phyloP scores from a whole-genome alignment of 2,888 invertebrate genomes.

The Macrophya alboannulata region DNA sequence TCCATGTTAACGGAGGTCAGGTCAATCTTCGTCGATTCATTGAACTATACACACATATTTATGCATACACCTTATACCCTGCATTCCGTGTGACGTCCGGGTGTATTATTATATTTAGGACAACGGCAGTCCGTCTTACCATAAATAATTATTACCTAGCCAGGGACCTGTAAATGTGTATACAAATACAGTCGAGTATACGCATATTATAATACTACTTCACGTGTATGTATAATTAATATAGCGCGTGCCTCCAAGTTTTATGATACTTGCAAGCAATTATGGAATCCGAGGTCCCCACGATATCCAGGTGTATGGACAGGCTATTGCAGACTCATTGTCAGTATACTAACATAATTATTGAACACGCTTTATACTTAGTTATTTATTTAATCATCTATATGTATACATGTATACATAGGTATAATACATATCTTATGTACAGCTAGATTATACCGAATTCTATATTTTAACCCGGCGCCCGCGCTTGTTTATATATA shows the following conservation, averaged over 20 bases:
- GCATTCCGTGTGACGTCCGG: too few relatives aligned
- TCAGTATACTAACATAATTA: neutral
- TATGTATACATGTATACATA: neutral
- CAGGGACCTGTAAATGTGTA: neutral
- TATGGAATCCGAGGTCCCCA: conserved; percentile 60
- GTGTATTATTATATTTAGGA: neutral
- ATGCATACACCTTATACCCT: too few relatives aligned
- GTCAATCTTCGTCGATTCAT: too few relatives aligned
- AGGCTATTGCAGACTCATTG: conserved; percentile 11
- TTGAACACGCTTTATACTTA: neutral
- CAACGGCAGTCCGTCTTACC: neutral
- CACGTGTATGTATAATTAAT: neutral
- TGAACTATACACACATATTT: too few relatives aligned
- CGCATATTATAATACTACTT: neutral
- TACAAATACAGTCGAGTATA: neutral
- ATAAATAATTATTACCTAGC: neutral
- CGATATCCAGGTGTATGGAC: neutral
- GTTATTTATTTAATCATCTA: neutral
- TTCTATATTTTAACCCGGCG: too few relatives aligned
- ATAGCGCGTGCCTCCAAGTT: conserved; percentile 60
- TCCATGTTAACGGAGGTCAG: too few relatives aligned
- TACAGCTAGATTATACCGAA: too few relatives aligned
- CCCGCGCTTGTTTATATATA: too few relatives aligned
- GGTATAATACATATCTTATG: too few relatives aligned
- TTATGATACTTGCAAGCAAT: conserved; percentile 66